Evolutionary conservation across 2,797 vertebrate species (phyloP).

Genomic region (Gobionotothen gibberifrons): DNA sequence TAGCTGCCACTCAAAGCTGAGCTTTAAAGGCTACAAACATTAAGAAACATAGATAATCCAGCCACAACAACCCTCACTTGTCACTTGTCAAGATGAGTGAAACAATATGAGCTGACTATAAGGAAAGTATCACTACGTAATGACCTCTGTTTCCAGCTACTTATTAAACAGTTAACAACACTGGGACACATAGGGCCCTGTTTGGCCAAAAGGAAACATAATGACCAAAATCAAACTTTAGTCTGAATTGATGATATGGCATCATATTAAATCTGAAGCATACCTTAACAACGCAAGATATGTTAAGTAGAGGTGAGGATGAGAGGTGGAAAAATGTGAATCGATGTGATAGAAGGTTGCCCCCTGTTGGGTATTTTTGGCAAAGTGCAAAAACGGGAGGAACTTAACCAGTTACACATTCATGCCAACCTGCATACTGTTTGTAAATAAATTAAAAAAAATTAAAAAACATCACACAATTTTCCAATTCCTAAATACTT

Average conservation of each 20-base stretch:
- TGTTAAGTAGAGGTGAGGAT: constrained; percentile 16
- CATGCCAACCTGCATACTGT: neutral
- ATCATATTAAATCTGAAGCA: constrained; percentile 11
- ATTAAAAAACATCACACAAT: too few relatives aligned
- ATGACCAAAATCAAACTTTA: constrained; percentile 1
- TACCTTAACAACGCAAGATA: constrained; percentile 4
- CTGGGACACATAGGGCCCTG: neutral
- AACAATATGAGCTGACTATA: constrained; percentile 34
- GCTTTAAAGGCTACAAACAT: constrained; percentile 59
- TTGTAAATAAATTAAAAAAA: neutral
- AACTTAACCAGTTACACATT: neutral
- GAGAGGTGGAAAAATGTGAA: constrained; percentile 14
- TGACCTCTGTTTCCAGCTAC: constrained; percentile 28
- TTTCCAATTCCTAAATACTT: too few relatives aligned
- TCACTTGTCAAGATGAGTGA: constrained; percentile 62
- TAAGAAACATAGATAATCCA: constrained; percentile 49
- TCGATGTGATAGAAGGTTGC: constrained; percentile 66
- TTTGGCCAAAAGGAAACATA: neutral
- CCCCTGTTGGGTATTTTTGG: constrained; percentile 69
- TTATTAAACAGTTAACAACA: constrained; percentile 10
- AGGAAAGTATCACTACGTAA: constrained; percentile 9
- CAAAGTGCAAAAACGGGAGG: neutral
- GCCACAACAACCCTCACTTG: constrained; percentile 51
- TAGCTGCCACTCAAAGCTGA: constrained; percentile 68
- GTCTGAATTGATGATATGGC: constrained; percentile 15